Evolutionary conservation across 2,888 invertebrate species (phyloP), one percentile per base, ranked within the genome.

Genomic region (Meiosimyza decipiens): DNA sequence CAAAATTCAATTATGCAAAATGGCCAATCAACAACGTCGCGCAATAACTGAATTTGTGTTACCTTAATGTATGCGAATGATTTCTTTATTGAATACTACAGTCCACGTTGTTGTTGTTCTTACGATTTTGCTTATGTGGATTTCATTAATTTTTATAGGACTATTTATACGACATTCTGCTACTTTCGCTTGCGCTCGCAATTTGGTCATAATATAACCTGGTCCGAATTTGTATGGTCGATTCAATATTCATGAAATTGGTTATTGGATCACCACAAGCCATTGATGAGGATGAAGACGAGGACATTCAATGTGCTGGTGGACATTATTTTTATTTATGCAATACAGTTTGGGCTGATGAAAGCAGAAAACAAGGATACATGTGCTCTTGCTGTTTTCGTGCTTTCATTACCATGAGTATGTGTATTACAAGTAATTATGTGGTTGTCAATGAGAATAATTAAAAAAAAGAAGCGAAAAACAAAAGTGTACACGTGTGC

Each of bases 221-320:
- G 60, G 40, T 15, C 2, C 60, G n/a, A 11, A n/a, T 62, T n/a
- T 47, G 47, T n/a, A 33, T 62, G 40, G 15, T 22, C 22, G 28
- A 22, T 64, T 49, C 15, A 64, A 64, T 64, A 64, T 64, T 64
- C 64, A 64, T 64, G 64, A 64, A 64, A 51, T 64, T 40, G 22
- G 64, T 64, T 64, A 51, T 50, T 51, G 64, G 64, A 51, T 64
- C 50, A 62, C 33, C 60, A 64, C 50, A 33, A 64, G 51, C 13
- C 64, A 28, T 50, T 64, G 28, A 51, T 60, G 59, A 60, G 59
- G 9, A 28, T 22, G 51, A 50, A 15, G 28, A n/a, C 40, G 47
- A 62, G 60, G 40, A 40, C n/a, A 7, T 60, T 60, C 12, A 60
- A 40, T 40, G 40, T 40, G 9, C 40, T 40, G 6, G 40, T 40